Evolutionary conservation across 1,140 invertebrate genomes (phyloP), one percentile per base, ranked within the genome.

Genomic region (Drosophila nasuta): DNA sequence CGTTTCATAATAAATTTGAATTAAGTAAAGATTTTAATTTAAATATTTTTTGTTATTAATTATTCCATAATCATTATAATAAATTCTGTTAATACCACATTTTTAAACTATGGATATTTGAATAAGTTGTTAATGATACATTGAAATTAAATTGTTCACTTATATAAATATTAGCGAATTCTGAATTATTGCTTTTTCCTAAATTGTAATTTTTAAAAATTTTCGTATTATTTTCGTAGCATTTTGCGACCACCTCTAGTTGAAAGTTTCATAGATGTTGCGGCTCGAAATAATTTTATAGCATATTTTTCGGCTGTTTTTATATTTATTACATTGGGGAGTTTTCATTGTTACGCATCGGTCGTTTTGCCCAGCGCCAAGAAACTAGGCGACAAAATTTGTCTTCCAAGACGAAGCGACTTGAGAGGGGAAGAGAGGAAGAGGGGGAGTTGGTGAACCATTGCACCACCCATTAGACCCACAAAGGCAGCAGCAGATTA

Each of bases 251-350:
- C 71, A 49, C 38, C 66, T 33, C 65, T 69, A 62, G 46, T 45
- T 52, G 30, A 15, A 64, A 62, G 62, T 65, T 77, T 59, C 62
- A 59, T 56, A 57, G 60, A 54, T 64, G 35, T 17, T 66, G 66
- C 54, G 54, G 54, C 79, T 64, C 66, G 33, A 82, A 88, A 89
- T 88, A 91, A 91, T 91, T 91, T 91, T 87, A 91, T 91, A 83
- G 88, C 82, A 91, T 85, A 91, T 88, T 91, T 91, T 91, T 91
- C 77, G 88, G 88, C 82, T 91, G 88, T 91, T 91, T 91, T 91
- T 91, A 91, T 91, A 91, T 91, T 91, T 91, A 91, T 91, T 91
- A 91, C 88, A 78, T 91, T 77, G 88, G 88, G 88, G 88, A 91
- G 76, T 91, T 82, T 87, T 79, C 81, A 89, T 88, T 88, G 85